phyloP scores from a whole-genome alignment of 2,888 invertebrate genomes.

The Minunthozetes semirufus region DNA sequence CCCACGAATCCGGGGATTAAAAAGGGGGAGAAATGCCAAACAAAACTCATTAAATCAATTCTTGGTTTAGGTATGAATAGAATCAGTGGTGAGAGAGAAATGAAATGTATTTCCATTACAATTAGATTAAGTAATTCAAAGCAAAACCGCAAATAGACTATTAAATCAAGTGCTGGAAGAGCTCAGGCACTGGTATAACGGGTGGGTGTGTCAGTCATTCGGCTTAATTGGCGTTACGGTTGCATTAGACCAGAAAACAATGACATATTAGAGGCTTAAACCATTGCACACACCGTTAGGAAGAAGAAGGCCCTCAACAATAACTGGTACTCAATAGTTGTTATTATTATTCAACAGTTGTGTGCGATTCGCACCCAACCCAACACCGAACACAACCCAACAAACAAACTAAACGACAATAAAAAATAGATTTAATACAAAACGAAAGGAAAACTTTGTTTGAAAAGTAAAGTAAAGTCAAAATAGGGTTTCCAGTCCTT shows the following conservation, averaged over 20 bases:
- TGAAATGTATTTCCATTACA: background rate
- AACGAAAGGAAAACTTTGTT: background rate
- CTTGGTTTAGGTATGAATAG: background rate
- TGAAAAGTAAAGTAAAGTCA: background rate
- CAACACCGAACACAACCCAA: background rate
- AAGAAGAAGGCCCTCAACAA: background rate
- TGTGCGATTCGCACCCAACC: slow-evolving; percentile 16
- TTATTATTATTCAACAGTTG: background rate
- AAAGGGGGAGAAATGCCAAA: no score
- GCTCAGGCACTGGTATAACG: background rate
- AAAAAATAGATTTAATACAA: background rate
- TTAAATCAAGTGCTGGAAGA: background rate
- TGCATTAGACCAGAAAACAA: slow-evolving; percentile 24
- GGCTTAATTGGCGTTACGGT: slow-evolving; percentile 3
- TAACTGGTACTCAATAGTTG: background rate
- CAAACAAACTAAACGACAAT: background rate
- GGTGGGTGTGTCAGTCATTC: slow-evolving; percentile 8
- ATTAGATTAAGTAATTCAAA: background rate
- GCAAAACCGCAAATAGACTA: background rate
- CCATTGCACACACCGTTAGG: background rate
- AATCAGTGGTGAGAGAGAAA: background rate
- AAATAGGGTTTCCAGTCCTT: background rate
- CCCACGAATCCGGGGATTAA: no score
- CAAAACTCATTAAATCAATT: no score
- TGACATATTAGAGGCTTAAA: background rate